Evolutionary conservation across 2,888 invertebrate genomes (phyloP), one percentile per base, ranked within the genome.

Genomic region (Spatulosminthurus flaviceps): DNA sequence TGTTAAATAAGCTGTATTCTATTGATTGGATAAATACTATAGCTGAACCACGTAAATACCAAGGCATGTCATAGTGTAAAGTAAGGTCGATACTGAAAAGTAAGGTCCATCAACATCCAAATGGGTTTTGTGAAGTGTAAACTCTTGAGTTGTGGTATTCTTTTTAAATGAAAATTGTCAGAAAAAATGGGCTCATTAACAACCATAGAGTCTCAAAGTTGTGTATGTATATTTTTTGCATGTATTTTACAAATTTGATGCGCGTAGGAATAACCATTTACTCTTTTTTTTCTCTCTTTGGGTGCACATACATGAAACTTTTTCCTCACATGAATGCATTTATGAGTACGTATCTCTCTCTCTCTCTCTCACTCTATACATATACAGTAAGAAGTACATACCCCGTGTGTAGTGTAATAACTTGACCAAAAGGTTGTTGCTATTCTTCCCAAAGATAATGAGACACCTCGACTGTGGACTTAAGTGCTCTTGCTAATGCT

Each of bases 21-120:
- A 71, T 72, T 72, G 71, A 72, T 72, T 72, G 42, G 21, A 43
- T 72, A 72, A 72, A 43, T 72, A 4, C 16, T 51, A 51, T 4
- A n/a, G n/a, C 5, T 19, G n/a, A 13, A 19, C 5, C n/a, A 51
- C 51, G 16, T 51, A 9, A 2, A 51, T 1, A 16, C 51, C 51
- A 2, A 51, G 1, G 51, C 19, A n/a, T n/a, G n/a, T n/a, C n/a
- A n/a, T n/a, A n/a, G n/a, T n/a, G n/a, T n/a, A n/a, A n/a, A 51
- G 16, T 13, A 16, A 51, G 19, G n/a, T 13, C n/a, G 16, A 51
- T 19, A n/a, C 51, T 34, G n/a, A 51, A 41, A 41, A 19, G 16
- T 19, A 51, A 51, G 5, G 51, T 51, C 51, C n/a, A 51, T 51
- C 51, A 51, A 51, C 51, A 51, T 51, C 51, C n/a, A 51, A 51